Evolutionary conservation across 2,888 invertebrate genomes (phyloP), one percentile per base, ranked within the genome.

Genomic region (Andricus curvator): DNA sequence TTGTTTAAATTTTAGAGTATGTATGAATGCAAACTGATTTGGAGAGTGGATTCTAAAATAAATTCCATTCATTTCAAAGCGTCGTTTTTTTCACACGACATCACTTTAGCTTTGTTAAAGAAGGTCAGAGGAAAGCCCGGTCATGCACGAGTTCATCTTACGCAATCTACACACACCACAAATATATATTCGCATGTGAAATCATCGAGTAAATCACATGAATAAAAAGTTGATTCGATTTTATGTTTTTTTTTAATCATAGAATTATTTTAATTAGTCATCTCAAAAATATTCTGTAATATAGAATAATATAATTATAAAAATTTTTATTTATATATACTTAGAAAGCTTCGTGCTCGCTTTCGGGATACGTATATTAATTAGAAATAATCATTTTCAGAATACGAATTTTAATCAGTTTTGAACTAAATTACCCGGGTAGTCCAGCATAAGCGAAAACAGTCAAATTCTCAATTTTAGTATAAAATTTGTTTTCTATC

Each of bases 91-190:
- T 70, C 51, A 9, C 70, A 37, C 37, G 37, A 74, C 29, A 74
- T 74, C 74, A 74, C 74, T 74, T 74, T n/a, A 56, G 74, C 74
- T 74, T 74, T 74, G 56, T 56, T 74, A 74, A n/a, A 74, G 74
- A 74, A 74, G 74, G 74, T 74, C 56, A 74, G 56, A 74, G 74
- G 56, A 37, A 56, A 74, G 74, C 33, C n/a, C 33, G 74, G 33
- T 51, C 51, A 70, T 44, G 33, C 70, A 56, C 17, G 37, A 33
- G 74, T 37, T 74, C 56, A 74, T 56, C 74, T 74, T 56, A 74
- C 48, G 56, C 33, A 74, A 74, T 74, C 33, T 74, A 56, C 56
- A 56, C 56, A 56, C 33, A 56, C 56, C 29, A 33, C 33, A 74
- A 56, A 37, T 11, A 56, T 13, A 56, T 13, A 74, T 25, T 48